These are phyloP conservation scores for Litoditis marina DNA, from an alignment of 2,888 invertebrate species.

Conservation along the genomic window DNA sequence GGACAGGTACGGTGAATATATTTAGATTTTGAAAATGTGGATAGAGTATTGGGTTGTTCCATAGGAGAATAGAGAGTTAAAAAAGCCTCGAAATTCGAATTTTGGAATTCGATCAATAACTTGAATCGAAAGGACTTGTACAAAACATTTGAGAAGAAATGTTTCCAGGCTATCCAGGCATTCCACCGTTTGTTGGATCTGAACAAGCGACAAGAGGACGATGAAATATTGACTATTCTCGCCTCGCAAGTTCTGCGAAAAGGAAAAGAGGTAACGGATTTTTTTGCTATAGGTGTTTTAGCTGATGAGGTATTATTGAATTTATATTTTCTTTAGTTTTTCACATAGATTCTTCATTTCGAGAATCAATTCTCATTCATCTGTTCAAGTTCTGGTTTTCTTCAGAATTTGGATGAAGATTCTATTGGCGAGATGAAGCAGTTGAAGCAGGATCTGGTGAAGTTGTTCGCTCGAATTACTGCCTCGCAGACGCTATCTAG, in stretches of 20 bases:
- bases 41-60: no score
- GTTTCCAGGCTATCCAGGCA: slow-evolving; percentile 74
- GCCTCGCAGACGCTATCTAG: slow-evolving; percentile 30
- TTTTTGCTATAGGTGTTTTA: no score
- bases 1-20: slow-evolving; percentile 14
- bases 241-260: slow-evolving; percentile 20
- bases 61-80: no score
- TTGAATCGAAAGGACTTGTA: no score
- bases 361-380: background rate
- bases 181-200: slow-evolving; percentile 82
- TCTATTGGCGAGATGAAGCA: slow-evolving; percentile 11
- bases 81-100: no score
- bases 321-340: no score
- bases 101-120: no score
- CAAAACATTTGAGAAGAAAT: background rate
- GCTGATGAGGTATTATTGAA: background rate
- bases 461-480: slow-evolving; percentile 31
- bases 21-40: background rate
- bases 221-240: slow-evolving; percentile 33
- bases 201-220: slow-evolving; percentile 47
- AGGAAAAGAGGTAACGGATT: slow-evolving; percentile 17
- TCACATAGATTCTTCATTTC: no score
- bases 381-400: background rate
- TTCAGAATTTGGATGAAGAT: slow-evolving; percentile 1
- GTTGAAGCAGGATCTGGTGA: slow-evolving; percentile 29